phyloP scores from a whole-genome alignment of 1,140 invertebrate species.

The Conus betulinus region DNA sequence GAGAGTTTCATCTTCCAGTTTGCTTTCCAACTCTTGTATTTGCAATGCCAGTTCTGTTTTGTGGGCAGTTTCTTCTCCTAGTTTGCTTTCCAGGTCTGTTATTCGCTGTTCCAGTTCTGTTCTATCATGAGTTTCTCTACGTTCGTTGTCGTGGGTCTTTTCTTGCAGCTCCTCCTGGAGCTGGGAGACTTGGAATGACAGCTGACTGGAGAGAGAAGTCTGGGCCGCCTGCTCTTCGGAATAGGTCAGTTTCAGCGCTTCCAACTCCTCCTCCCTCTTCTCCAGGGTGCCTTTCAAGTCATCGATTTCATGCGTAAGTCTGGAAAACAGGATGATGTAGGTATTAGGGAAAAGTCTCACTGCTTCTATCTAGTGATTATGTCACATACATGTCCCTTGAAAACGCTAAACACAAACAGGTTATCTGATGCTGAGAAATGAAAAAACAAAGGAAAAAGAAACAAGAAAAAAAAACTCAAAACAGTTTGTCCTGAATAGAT shows the following conservation, averaged over 20 bases:
- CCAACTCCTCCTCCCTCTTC: constrained; percentile 62
- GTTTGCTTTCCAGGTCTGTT: not conserved
- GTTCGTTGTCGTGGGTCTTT: constrained; percentile 1
- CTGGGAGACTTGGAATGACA: constrained; percentile 14
- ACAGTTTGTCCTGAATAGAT: too few species aligned
- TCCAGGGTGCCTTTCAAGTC: constrained; percentile 66
- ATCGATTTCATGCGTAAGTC: constrained; percentile 60
- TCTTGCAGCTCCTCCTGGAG: constrained; percentile 35
- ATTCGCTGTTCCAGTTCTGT: constrained; percentile 2
- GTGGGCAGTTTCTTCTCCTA: not conserved
- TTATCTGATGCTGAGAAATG: too few species aligned
- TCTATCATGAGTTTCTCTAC: not conserved
- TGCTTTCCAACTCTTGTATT: constrained; percentile 28
- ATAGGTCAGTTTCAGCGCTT: constrained; percentile 52
- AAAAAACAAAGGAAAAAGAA: too few species aligned
- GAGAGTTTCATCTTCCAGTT: constrained; percentile 42
- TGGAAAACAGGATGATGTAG: constrained; percentile 23
- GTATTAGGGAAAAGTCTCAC: too few species aligned
- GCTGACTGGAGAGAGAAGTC: constrained; percentile 21
- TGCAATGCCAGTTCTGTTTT: not conserved
- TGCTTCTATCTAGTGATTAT: too few species aligned
- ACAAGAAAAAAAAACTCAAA: too few species aligned
- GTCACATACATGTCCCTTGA: too few species aligned
- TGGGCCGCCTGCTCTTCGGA: constrained; percentile 51
- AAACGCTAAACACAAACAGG: too few species aligned